These are phyloP conservation scores for Proteles cristata DNA, from an alignment of 2,113 vertebrate genomes.

Conservation along the genomic window DNA sequence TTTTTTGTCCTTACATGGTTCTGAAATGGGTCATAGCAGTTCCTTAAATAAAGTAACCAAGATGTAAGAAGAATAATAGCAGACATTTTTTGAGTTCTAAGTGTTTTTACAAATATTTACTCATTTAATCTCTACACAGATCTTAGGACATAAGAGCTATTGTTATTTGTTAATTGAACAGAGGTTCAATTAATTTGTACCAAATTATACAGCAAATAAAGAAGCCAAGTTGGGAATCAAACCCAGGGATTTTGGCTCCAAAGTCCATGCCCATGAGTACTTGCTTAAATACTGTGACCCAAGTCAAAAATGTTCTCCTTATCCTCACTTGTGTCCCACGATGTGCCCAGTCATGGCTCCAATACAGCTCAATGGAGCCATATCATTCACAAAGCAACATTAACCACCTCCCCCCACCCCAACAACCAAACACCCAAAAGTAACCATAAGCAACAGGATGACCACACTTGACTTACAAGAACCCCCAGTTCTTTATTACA, in stretches of 20 bases:
- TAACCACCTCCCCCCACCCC: not conserved
- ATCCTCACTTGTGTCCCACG: too few relatives aligned
- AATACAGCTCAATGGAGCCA: not conserved
- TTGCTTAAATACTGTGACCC: not conserved
- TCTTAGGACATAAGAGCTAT: not conserved
- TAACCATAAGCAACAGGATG: not conserved
- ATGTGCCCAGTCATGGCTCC: not conserved
- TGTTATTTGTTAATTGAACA: too few relatives aligned
- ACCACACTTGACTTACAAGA: not conserved
- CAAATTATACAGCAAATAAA: not conserved
- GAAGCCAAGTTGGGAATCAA: not conserved
- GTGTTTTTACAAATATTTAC: not conserved
- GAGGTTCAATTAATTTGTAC: not conserved
- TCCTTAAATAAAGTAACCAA: not conserved
- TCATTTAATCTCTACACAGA: not conserved
- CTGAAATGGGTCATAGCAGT: not conserved
- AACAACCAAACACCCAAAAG: not conserved
- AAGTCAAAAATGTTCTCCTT: not conserved
- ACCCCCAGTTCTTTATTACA: constrained; percentile 28
- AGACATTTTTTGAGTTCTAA: not conserved
- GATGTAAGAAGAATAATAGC: not conserved
- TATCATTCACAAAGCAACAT: not conserved
- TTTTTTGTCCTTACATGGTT: not conserved
- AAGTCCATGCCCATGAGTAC: not conserved
- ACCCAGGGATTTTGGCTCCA: too few relatives aligned